These are phyloP conservation scores for Melanotaenia pygmaea DNA, from an alignment of 2,797 vertebrate genomes.

Conservation along the genomic window DNA sequence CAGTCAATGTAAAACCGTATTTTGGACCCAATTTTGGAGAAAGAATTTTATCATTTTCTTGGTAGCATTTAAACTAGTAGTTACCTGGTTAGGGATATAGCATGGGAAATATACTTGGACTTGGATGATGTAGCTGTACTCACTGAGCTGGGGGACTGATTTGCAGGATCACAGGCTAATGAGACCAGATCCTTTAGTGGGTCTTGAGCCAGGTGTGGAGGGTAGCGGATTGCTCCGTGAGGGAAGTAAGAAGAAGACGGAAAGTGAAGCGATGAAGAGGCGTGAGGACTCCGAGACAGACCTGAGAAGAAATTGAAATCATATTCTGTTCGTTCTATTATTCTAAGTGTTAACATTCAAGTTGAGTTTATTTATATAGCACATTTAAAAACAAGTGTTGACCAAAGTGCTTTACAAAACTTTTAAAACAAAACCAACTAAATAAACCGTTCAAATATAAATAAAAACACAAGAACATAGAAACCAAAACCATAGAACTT, in stretches of 20 bases:
- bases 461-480: too few relatives aligned
- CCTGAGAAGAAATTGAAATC: conserved; percentile 73
- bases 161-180: conserved; percentile 94
- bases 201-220: conserved; percentile 95
- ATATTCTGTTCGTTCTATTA: background rate
- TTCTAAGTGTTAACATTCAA: background rate
- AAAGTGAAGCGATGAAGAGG: conserved; percentile 94
- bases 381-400: too few relatives aligned
- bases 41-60: background rate
- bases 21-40: background rate
- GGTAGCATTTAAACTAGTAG: background rate
- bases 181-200: conserved; percentile 96
- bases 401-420: too few relatives aligned
- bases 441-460: too few relatives aligned
- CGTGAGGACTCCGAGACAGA: conserved; percentile 92
- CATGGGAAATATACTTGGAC: background rate
- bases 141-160: conserved; percentile 92
- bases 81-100: background rate
- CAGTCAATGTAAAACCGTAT: background rate
- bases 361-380: too few relatives aligned
- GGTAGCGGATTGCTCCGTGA: conserved; percentile 94
- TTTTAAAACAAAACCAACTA: too few relatives aligned
- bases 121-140: conserved; percentile 65
- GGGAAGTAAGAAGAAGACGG: conserved; percentile 93
- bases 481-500: too few relatives aligned